A percentile compares a stretch with the other conserved stretches of the same genome.
Conservation (phyloP, 2,113 vertebrate species). For the Pagrus major region DNA sequence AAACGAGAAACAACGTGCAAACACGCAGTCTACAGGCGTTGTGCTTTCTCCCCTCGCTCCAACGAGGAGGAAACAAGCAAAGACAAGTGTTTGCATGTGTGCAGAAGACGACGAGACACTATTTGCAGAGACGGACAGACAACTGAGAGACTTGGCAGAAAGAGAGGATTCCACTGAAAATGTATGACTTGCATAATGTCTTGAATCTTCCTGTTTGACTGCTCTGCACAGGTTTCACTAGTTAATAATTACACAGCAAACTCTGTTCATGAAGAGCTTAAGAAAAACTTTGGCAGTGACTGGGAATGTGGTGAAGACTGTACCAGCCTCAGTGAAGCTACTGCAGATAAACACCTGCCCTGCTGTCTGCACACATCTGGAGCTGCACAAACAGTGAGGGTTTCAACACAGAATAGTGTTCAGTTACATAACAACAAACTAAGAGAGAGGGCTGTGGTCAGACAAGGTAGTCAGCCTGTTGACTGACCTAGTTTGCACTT, state of each 20-base stretch:
- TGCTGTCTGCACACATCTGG: constrained; percentile 38
- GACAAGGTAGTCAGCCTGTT: constrained; percentile 18
- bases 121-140: constrained; percentile 11
- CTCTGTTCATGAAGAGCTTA: neutral
- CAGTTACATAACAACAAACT: constrained; percentile 4
- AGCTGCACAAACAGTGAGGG: neutral
- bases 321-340: constrained; percentile 11
- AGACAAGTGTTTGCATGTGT: constrained; percentile 28
- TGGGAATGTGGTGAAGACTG: constrained; percentile 5
- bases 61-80: constrained; percentile 31
- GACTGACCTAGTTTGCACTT: constrained; percentile 18
- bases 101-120: neutral
- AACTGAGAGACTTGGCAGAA: neutral
- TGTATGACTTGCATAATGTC: neutral
- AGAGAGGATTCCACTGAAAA: constrained; percentile 4
- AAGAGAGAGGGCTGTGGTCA: neutral
- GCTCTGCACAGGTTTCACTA: neutral
- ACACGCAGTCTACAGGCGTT: constrained; percentile 1
- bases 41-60: neutral
- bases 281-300: neutral
- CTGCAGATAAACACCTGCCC: constrained; percentile 24
- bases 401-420: neutral
- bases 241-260: neutral
- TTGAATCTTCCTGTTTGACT: neutral
- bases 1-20: constrained; percentile 34